Conservation (phyloP, 2,797 vertebrate species). For the Epinephelus coioides region DNA sequence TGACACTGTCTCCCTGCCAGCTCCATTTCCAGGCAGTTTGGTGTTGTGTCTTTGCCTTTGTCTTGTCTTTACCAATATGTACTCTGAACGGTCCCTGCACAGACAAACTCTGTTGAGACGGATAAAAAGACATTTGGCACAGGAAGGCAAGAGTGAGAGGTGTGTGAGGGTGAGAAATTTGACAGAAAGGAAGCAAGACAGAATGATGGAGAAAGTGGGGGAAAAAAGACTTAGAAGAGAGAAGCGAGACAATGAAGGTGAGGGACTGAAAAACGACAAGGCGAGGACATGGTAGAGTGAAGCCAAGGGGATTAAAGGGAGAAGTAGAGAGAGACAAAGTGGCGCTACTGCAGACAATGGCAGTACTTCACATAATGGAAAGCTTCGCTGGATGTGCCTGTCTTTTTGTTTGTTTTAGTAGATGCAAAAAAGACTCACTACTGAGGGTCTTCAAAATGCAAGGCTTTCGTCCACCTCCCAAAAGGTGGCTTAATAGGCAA, state of each 20-base stretch:
- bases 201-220: constrained; percentile 42
- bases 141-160: constrained; percentile 38
- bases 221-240: constrained; percentile 2
- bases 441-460: constrained; percentile 18
- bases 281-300: constrained; percentile 26
- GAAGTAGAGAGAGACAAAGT: constrained; percentile 37
- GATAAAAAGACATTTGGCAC: constrained; percentile 73
- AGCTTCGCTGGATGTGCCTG: background rate
- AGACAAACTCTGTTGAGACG: constrained; percentile 67
- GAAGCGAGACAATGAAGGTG: constrained; percentile 26
- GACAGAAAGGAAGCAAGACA: constrained; percentile 29
- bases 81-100: constrained; percentile 53
- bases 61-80: constrained; percentile 70
- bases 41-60: constrained; percentile 61
- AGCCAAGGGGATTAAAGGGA: constrained; percentile 20
- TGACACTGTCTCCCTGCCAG: constrained; percentile 37
- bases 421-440: constrained; percentile 5
- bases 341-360: constrained; percentile 24
- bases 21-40: constrained; percentile 59
- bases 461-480: background rate
- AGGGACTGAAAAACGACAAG: constrained; percentile 46
- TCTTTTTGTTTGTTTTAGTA: constrained; percentile 36
- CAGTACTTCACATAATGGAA: constrained; percentile 42
- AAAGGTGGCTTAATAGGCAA: constrained; percentile 14
- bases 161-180: constrained; percentile 32